Evolutionary conservation across 2,797 vertebrate genomes (phyloP).

Genomic region (Anniella stebbinsi): DNA sequence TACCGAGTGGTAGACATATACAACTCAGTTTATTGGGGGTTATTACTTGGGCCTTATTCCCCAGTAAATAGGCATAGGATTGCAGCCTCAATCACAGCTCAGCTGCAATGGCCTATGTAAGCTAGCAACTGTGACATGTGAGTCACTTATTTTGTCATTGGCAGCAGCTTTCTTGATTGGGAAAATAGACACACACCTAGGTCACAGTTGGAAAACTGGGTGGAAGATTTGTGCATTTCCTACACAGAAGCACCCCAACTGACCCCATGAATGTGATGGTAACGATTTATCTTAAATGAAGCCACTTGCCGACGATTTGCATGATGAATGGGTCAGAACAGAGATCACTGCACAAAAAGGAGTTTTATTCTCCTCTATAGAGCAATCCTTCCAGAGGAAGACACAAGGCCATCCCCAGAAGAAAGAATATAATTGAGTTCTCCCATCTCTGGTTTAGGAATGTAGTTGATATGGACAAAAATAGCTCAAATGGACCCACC

Average conservation of each 20-base stretch:
- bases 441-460: conserved; percentile 1
- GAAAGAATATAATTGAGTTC: conserved; percentile 36
- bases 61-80: not conserved
- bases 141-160: not conserved
- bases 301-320: conserved; percentile 37
- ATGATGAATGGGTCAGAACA: conserved; percentile 33
- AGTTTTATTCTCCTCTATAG: conserved; percentile 58
- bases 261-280: fast-evolving
- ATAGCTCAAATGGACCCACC: not conserved
- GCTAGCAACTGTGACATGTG: not conserved
- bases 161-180: not conserved
- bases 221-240: not conserved
- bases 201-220: not conserved
- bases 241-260: not conserved
- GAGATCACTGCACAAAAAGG: conserved; percentile 49
- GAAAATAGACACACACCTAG: not conserved
- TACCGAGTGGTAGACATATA: no score
- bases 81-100: not conserved
- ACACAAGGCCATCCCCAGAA: conserved; percentile 32
- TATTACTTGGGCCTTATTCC: not conserved
- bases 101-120: not conserved
- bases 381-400: conserved; percentile 55
- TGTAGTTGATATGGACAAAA: not conserved
- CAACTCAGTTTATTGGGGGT: not conserved
- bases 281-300: conserved; percentile 17